Evolutionary conservation across 1,140 invertebrate genomes (phyloP), one percentile per base, ranked within the genome.

Genomic region (Drosophila murphyi): DNA sequence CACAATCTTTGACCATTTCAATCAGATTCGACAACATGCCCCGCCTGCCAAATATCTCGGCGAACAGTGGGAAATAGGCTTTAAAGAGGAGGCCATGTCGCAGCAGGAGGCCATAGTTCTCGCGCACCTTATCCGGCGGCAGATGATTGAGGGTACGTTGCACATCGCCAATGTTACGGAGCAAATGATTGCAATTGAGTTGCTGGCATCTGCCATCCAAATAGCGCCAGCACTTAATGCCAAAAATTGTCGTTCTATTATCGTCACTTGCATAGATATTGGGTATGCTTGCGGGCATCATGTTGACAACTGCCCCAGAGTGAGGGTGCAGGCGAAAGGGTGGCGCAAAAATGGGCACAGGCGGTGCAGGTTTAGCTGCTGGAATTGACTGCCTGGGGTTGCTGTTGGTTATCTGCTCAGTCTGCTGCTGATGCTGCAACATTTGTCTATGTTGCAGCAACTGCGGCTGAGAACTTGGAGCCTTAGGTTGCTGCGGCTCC

Each of bases 1-100:
- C 8, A 7, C 80, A 80, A 52, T 75, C 68, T 7, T 32, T 2
- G 5, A 89, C 20, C 63, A 89, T 78, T 35, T 70, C 65, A 2
- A 75, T 0, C 6, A 89, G 10, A n/a, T 74, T 39, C 5, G n/a
- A 28, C 1, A 5, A 5, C 10, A 80, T 61, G 0, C 48, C 43
- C 2, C 69, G 72, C 5, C 34, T 29, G 10, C 39, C 51, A 12
- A 75, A 88, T 2, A 89, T 41, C 4, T 78, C 34, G 2, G 60
- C 77, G 28, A 70, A 88, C 2, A 59, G 28, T 0, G n/a, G 6
- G n/a, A 72, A 80, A 29, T 35, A 83, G 2, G 20, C 41, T 4
- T 57, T 32, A 7, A 83, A 79, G 1, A 83, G 39, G 0, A 65
- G 8, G 4, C 61, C 20, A 43, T 60, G 34, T 2, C 55, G 48